These are phyloP conservation scores for Sebastolobus alascanus DNA, from an alignment of 2,797 vertebrate species.

Conservation along the genomic window DNA sequence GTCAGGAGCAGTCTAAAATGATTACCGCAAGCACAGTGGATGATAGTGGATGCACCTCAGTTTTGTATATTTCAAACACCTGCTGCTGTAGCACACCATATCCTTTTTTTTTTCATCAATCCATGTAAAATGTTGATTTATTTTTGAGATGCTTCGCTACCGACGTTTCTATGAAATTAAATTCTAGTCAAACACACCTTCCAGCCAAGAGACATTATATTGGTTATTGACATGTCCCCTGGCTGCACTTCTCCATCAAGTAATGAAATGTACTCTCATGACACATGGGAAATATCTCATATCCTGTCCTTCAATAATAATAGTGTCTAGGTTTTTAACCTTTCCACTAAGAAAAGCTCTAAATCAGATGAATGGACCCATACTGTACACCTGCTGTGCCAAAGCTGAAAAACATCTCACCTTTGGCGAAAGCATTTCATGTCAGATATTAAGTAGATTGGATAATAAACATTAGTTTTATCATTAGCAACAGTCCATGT, in stretches of 20 bases:
- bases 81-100: neutral
- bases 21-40: neutral
- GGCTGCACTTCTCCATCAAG: slow-evolving; percentile 27
- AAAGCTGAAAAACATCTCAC: neutral
- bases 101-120: neutral
- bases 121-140: neutral
- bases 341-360: neutral
- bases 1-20: slow-evolving; percentile 23
- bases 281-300: slow-evolving; percentile 28
- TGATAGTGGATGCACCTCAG: slow-evolving; percentile 8
- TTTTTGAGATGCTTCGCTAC: neutral
- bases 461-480: neutral
- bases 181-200: neutral
- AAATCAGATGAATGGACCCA: neutral
- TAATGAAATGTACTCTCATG: slow-evolving; percentile 45
- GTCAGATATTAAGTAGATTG: neutral
- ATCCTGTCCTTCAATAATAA: slow-evolving; percentile 27
- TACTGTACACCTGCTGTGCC: neutral
- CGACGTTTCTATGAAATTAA: neutral
- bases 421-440: neutral
- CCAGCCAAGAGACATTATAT: slow-evolving; percentile 8
- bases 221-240: slow-evolving; percentile 13
- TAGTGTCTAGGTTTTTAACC: slow-evolving; percentile 16
- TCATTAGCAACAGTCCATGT: neutral
- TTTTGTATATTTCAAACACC: slow-evolving; percentile 7